Evolutionary conservation across 64 coral and sea anemone species (phyloP), one percentile per base, ranked within the genome.

Genomic region (Catalaphyllia jardinei): DNA sequence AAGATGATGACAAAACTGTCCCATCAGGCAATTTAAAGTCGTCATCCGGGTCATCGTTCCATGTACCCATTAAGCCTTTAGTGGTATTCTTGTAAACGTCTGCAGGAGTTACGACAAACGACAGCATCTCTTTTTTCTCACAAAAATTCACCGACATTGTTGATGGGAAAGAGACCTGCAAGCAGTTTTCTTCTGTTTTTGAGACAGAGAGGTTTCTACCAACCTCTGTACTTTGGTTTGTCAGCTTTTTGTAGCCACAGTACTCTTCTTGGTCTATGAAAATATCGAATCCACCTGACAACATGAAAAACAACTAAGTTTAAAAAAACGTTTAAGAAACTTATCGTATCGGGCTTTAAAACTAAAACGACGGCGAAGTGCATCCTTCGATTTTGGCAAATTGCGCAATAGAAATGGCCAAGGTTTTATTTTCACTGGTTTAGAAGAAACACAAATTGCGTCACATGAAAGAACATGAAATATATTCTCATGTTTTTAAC

Each of bases 21-120:
- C 88, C 88, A 73, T 90, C 52, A 90, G 88, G 88, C 60, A 89
- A 69, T 24, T 62, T 89, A 51, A 89, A 89, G n/a, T 89, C 88
- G 25, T 89, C 88, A 6, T 27, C 18, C 0, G 55, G 17, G 78
- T 89, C 46, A 31, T 39, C 76, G 60, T 89, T 89, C 88, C 88
- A 89, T 15, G 75, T 69, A 28, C 88, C 88, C 74, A 89, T 64
- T 10, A 89, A 74, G 42, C 88, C 88, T 89, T 89, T 89, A 3
- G 76, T 78, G 17, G 59, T 31, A 52, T 62, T 89, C 33, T 67
- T 76, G n/a, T 54, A 89, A 3, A 60, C 60, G 4, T 89, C 22
- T 46, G 74, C 73, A 22, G 75, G 73, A 64, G 87, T 61, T 63
- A 73, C 31, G 57, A 78, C 49, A 19, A 78, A 65, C 18, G 87